Base-by-base conservation (phyloP, 2,797 vertebrate species). In the Aphelocoma californica region DNA sequence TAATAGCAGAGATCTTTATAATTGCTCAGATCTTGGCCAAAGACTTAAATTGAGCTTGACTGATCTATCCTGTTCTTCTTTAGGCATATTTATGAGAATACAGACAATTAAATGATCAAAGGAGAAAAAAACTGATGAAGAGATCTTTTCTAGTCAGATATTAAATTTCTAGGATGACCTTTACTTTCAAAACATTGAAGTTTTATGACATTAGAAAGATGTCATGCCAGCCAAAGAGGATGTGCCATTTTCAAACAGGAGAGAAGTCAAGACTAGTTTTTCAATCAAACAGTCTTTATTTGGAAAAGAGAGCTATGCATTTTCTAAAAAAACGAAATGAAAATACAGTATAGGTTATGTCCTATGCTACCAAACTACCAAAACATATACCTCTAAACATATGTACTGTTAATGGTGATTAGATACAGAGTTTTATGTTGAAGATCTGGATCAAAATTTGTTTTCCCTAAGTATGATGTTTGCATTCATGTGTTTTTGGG, bases 21-120 rank as follows among this genome's bases (percentile, higher is more conserved):
- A 97, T 97, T 97, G 89, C 66, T 96, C 88, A 97, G 87, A 97
- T 97, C 86, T 97, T 96, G 96, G 93, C 80, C 58, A 92, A 87
- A 94, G 88, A 91, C 34, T 34, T 93, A 97, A 97, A 97, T 97
- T 95, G 94, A 96, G 74, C 88, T 94, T 97, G 95, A 94, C 80
- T 96, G 92, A 96, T 97, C 58, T 91, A 81, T 92, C 94, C 92
- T 94, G 38, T 91, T 97, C 70, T 83, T 94, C 96, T 97, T 92
- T 89, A 96, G 88, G 86, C 78, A 89, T 95, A 97, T 96, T 97
- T 97, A 91, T 97, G 94, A 95, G 88, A 96, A 97, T 96, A 90
- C 62, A 96, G 79, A 92, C 92, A 97, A 97, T 97, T 97, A 97
- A 90, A 95, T 86, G 86, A 97, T 97, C 95, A 97, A 97, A 97